phyloP scores from a whole-genome alignment of 2,797 vertebrate species.

The Halcyon badia region DNA sequence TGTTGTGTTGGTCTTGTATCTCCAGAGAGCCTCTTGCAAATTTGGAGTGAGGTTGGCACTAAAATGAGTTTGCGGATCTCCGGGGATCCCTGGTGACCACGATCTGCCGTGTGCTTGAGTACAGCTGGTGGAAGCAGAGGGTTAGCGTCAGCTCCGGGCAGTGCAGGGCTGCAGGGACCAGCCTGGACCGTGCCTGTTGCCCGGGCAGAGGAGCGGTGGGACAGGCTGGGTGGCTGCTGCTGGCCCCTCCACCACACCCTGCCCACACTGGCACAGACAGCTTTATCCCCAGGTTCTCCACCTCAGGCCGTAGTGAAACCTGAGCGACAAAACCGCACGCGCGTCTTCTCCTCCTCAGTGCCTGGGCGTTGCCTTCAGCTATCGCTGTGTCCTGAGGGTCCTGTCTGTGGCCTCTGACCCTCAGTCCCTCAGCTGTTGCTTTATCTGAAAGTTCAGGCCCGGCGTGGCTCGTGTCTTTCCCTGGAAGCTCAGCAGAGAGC shows the following conservation, averaged over 20 bases:
- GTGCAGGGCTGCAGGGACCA: rapidly evolving
- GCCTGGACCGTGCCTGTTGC: neutral
- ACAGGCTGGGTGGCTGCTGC: too few species aligned
- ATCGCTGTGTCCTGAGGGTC: neutral
- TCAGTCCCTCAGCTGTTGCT: rapidly evolving
- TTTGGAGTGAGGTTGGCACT: neutral
- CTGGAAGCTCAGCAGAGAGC: neutral
- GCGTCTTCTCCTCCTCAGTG: neutral
- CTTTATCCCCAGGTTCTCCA: rapidly evolving
- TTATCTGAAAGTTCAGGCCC: neutral
- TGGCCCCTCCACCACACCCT: rapidly evolving
- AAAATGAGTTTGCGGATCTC: neutral
- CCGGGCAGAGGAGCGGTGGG: rapidly evolving
- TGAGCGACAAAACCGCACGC: rapidly evolving
- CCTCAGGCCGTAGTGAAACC: neutral
- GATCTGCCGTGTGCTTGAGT: rapidly evolving
- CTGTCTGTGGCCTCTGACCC: neutral
- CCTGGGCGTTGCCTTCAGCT: neutral
- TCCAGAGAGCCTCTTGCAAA: neutral
- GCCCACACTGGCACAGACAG: rapidly evolving
- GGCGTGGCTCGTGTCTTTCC: neutral
- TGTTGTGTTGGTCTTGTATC: neutral
- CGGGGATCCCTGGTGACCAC: neutral
- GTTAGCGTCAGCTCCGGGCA: neutral
- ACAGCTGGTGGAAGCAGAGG: rapidly evolving